Evolutionary conservation across 2,888 invertebrate species (phyloP).

Genomic region (Ornithoptera priamus): DNA sequence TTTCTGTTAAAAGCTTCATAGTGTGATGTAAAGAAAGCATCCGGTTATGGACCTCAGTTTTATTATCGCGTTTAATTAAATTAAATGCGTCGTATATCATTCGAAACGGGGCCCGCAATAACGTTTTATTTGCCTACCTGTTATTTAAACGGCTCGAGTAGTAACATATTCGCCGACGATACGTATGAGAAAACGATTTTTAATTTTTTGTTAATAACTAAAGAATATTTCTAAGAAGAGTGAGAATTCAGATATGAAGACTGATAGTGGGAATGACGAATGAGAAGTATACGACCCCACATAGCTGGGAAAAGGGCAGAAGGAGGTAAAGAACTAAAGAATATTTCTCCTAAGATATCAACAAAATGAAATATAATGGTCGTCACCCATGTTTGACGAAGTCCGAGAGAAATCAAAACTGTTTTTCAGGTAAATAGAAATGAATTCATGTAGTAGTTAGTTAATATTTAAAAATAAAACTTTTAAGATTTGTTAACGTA

Average conservation of each 20-base stretch:
- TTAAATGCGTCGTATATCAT: constrained; percentile 27
- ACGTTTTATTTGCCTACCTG: constrained; percentile 21
- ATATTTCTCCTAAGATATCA: background rate
- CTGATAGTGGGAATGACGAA: too few relatives aligned
- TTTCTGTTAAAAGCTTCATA: constrained; percentile 12
- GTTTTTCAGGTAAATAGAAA: too few relatives aligned
- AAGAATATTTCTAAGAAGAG: background rate
- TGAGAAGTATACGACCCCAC: too few relatives aligned
- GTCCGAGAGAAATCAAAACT: too few relatives aligned
- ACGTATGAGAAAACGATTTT: background rate
- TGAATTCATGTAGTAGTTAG: too few relatives aligned
- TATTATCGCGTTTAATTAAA: constrained; percentile 28
- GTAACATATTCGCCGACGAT: background rate
- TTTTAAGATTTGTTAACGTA: too few relatives aligned
- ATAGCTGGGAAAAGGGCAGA: too few relatives aligned
- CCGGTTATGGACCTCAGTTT: constrained; percentile 10
- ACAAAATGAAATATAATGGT: background rate
- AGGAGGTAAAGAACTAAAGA: background rate
- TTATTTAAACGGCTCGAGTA: constrained; percentile 11
- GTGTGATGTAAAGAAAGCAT: constrained; percentile 14
- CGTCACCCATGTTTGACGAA: background rate
- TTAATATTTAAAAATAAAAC: too few relatives aligned
- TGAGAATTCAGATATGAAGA: too few relatives aligned
- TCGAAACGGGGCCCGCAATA: constrained; percentile 19
- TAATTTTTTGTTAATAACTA: background rate